Percentiles rank a stretch among this genome's conserved stretches.
phyloP scores from a whole-genome alignment of 2,113 vertebrate genomes.

The Scartelaos histophorus region DNA sequence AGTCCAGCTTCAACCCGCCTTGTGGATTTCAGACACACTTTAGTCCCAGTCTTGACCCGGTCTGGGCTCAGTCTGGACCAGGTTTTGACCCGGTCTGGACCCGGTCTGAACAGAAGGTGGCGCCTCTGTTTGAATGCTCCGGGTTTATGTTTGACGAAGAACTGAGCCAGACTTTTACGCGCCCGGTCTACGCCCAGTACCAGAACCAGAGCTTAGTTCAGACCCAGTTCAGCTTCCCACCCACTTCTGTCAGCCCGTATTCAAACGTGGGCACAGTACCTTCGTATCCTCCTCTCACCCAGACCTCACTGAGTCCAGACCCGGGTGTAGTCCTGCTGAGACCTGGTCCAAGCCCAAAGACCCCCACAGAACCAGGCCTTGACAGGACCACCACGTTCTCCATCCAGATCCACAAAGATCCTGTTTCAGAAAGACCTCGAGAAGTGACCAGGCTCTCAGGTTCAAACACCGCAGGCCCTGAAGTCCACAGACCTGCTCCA shows the following conservation, averaged over 20 bases:
- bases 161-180: neutral
- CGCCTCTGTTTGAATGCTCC: constrained; percentile 71
- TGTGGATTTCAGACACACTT: constrained; percentile 26
- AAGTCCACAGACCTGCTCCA: neutral
- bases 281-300: neutral
- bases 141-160: constrained; percentile 70
- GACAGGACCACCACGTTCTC: neutral
- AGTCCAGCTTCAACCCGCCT: neutral
- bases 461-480: neutral
- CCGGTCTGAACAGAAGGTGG: constrained; percentile 63
- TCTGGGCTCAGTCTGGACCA: constrained; percentile 12
- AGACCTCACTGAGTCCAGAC: neutral
- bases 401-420: neutral
- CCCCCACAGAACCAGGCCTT: neutral
- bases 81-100: constrained; percentile 1
- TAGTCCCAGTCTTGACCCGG: constrained; percentile 22
- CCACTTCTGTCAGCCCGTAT: neutral
- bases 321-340: neutral
- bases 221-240: neutral
- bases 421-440: neutral
- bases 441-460: neutral
- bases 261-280: neutral
- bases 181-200: neutral
- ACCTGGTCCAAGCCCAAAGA: neutral
- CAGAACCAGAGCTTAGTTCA: neutral